Conservation (phyloP, 1,140 invertebrate species). For the Drosophila sp. region DNA sequence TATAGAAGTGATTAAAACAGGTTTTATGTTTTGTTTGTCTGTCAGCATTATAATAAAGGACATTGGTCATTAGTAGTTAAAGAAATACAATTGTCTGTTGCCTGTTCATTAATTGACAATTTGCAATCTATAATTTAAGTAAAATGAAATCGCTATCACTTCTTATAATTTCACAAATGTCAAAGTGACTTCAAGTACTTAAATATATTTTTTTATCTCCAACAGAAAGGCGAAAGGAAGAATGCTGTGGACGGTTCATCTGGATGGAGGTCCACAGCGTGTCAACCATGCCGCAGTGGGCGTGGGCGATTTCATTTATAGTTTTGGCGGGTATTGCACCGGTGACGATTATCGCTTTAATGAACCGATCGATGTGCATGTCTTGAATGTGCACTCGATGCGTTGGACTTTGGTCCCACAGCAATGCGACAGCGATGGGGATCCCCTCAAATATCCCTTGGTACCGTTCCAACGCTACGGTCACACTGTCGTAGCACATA, state of each 20-base stretch:
- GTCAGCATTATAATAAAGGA: too few relatives aligned
- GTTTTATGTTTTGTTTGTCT: too few relatives aligned
- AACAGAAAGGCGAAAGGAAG: conserved; percentile 1
- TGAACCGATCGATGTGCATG: conserved; percentile 93
- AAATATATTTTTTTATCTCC: neutral
- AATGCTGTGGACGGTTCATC: conserved; percentile 91
- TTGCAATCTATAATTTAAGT: too few relatives aligned
- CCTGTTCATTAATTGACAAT: too few relatives aligned
- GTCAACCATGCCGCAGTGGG: conserved; percentile 96
- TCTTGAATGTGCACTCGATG: conserved; percentile 91
- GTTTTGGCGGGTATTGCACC: conserved; percentile 96
- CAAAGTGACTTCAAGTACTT: neutral
- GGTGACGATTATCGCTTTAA: conserved; percentile 89
- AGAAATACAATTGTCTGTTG: too few relatives aligned
- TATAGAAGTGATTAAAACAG: too few relatives aligned
- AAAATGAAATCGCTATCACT: too few relatives aligned
- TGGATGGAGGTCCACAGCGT: conserved; percentile 89
- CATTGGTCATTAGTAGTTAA: too few relatives aligned
- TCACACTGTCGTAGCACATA: conserved; percentile 93
- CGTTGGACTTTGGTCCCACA: conserved; percentile 85
- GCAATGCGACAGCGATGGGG: conserved; percentile 62
- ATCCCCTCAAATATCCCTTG: conserved; percentile 84
- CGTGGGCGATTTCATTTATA: conserved; percentile 92
- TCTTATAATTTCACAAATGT: too few relatives aligned
- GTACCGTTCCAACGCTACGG: conserved; percentile 89